Evolutionary conservation across 2,113 vertebrate species (phyloP).

Genomic region (Casuarius casuarius): DNA sequence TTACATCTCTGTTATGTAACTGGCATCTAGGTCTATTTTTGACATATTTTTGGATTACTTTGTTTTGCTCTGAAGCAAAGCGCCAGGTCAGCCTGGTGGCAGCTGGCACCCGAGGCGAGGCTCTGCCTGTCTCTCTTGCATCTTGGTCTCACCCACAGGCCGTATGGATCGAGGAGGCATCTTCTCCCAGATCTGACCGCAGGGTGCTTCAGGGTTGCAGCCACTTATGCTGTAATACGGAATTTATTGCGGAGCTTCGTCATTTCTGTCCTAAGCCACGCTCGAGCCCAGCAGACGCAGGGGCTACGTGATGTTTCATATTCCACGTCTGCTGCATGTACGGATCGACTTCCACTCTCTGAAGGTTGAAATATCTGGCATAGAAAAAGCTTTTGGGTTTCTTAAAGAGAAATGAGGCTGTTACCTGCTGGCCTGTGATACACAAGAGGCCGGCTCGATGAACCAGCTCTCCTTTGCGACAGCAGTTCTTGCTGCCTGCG

Average conservation of each 20-base stretch:
- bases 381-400: neutral
- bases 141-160: neutral
- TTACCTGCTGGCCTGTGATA: neutral
- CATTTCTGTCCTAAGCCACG: neutral
- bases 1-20: neutral
- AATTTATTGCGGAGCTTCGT: neutral
- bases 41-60: neutral
- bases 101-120: neutral
- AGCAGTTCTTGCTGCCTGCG: neutral
- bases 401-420: neutral
- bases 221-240: neutral
- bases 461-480: fast-evolving
- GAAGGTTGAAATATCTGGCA: neutral
- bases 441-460: neutral
- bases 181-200: neutral
- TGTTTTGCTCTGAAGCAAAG: neutral
- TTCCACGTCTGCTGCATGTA: neutral
- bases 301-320: neutral
- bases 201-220: neutral
- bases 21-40: neutral
- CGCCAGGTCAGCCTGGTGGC: neutral
- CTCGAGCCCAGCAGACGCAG: neutral
- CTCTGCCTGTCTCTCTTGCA: neutral
- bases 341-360: neutral
- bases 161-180: neutral